Evolutionary conservation across 1,140 invertebrate species (phyloP).

Genomic region (Caligus rogercresseyi): DNA sequence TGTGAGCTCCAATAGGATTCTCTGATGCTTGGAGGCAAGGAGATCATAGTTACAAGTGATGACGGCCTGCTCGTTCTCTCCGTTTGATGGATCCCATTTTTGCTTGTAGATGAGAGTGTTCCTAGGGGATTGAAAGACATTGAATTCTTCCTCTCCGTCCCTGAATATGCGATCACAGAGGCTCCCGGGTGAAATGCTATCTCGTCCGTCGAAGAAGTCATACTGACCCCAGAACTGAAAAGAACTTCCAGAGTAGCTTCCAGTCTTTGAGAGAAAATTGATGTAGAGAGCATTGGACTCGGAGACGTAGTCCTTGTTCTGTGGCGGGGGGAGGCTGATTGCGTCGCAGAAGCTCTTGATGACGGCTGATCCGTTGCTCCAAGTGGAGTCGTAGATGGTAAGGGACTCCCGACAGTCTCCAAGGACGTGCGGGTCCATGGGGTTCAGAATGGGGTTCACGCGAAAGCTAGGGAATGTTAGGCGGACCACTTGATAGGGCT

Average conservation of each 20-base stretch:
- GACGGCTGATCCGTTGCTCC: background rate
- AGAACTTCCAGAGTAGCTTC: conserved; percentile 10
- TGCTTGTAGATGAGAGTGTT: conserved; percentile 6
- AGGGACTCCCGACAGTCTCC: conserved; percentile 5
- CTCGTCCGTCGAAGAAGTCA: conserved; percentile 3
- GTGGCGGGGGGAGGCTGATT: background rate
- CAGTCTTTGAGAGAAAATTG: conserved; percentile 4
- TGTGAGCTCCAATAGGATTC: background rate
- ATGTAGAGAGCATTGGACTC: background rate
- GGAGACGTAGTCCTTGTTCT: background rate
- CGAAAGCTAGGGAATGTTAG: conserved; percentile 5
- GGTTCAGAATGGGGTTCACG: background rate
- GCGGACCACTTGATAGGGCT: background rate
- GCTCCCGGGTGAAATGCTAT: background rate
- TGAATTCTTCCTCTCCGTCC: background rate
- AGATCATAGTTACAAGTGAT: background rate
- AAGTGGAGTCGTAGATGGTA: background rate
- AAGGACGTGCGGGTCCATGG: background rate
- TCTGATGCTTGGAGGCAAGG: background rate
- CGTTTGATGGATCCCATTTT: background rate
- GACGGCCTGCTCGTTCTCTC: background rate
- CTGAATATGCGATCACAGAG: background rate
- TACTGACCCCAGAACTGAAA: conserved; percentile 1
- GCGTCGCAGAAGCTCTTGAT: conserved; percentile 4
- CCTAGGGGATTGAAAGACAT: background rate